A percentile compares a stretch with the other conserved stretches of the same genome.
Conservation (phyloP, 1,140 invertebrate genomes). For the Pygmarrhopalites habei region DNA sequence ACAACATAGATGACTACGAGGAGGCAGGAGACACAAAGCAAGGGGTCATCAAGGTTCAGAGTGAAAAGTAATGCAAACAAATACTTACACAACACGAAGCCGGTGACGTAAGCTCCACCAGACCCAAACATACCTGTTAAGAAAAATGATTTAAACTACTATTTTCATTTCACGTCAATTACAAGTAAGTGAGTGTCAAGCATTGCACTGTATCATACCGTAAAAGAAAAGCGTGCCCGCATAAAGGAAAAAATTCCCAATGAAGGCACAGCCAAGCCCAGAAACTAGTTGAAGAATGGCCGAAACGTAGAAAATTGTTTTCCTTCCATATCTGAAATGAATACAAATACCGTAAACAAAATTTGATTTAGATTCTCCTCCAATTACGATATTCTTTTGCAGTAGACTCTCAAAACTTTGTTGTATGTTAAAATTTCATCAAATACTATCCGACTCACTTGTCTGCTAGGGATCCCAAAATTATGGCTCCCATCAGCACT, state of each 20-base stretch:
- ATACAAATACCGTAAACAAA: no score
- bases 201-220: no score
- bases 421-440: not conserved
- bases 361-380: no score
- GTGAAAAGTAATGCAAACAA: no score
- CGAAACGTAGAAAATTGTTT: slow-evolving; percentile 64
- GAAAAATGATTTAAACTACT: no score
- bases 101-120: slow-evolving; percentile 38
- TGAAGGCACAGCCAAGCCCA: slow-evolving; percentile 35
- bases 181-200: no score
- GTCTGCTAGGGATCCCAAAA: slow-evolving; percentile 77
- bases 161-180: no score
- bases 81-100: slow-evolving; percentile 39
- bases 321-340: slow-evolving; percentile 60
- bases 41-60: no score
- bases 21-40: no score
- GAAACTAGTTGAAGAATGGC: slow-evolving; percentile 34
- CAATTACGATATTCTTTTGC: no score
- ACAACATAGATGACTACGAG: no score
- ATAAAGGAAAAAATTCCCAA: slow-evolving; percentile 29
- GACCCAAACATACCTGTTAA: slow-evolving; percentile 39
- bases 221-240: slow-evolving; percentile 33
- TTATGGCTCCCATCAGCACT: slow-evolving; percentile 75
- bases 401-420: no score
- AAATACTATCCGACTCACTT: slow-evolving; percentile 48